These are phyloP conservation scores for Brachionichthys hirsutus DNA, from an alignment of 2,113 vertebrate species.

Conservation along the genomic window DNA sequence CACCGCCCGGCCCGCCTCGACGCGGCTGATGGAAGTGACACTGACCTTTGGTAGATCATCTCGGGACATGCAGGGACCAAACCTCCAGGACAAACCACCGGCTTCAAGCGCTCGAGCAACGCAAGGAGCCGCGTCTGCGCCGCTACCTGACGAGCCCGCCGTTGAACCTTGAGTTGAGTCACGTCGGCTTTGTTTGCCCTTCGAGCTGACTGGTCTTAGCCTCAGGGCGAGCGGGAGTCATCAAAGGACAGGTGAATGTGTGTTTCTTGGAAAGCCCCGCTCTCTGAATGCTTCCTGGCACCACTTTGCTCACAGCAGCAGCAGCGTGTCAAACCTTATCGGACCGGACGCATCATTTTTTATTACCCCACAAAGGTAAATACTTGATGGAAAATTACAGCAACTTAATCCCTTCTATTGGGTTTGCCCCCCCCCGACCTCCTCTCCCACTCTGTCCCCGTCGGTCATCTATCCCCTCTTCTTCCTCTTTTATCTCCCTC, in stretches of 20 bases:
- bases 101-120: background rate
- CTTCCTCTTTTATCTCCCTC: slow-evolving; percentile 33
- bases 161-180: background rate
- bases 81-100: too few species aligned
- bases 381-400: background rate
- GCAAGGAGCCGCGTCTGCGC: background rate
- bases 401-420: slow-evolving; percentile 13
- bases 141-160: slow-evolving; percentile 1
- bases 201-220: slow-evolving; percentile 4
- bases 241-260: slow-evolving; percentile 29
- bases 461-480: slow-evolving; percentile 21
- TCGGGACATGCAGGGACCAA: too few species aligned
- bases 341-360: slow-evolving; percentile 8
- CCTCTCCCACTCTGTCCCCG: slow-evolving; percentile 1
- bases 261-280: slow-evolving; percentile 45
- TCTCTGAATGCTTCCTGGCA: slow-evolving; percentile 43
- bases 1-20: too few species aligned
- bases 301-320: background rate
- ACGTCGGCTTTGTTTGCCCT: too few species aligned
- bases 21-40: too few species aligned
- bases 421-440: background rate
- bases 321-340: slow-evolving; percentile 9
- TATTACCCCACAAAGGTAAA: background rate
- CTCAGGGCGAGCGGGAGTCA: slow-evolving; percentile 27
- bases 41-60: too few species aligned